Base-by-base conservation (phyloP, 1,140 invertebrate species). In the Bombus confusus region DNA sequence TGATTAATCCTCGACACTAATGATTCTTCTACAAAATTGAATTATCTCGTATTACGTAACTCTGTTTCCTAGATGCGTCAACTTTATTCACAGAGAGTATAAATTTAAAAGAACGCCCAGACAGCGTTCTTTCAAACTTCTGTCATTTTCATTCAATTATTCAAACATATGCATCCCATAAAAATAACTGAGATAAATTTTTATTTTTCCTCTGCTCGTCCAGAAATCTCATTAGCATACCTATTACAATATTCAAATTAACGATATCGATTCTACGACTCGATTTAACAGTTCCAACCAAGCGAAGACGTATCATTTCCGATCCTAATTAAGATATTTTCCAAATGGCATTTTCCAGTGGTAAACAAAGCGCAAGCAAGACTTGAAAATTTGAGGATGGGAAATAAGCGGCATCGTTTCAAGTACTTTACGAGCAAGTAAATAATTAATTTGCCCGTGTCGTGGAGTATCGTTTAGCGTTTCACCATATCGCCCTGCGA, bases 401-500 rank as follows among this genome's bases (percentile, higher is more conserved):
- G 3, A 52, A 39, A 59, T 80, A 39, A 41, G 37, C 18, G 18
- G 52, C n/a, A 13, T 59, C 69, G 12, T 34, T 62, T 25, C 18
- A 8, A 57, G 15, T 25, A 37, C 12, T 83, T 83, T 83, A 77
- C 62, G 62, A 41, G 25, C 15, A 57, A 18, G 13, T 57, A 69
- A 83, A 83, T 62, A 76, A 76, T 76, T 39, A 68, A 83, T 69
- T 76, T 69, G 34, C 6, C 6, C 0, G 18, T 52, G 25, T 18
- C 47, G 25, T 15, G 28, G 18, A n/a, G 18, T 41, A 15, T 41
- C 62, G 22, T 47, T 75, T 41, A 39, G 8, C 47, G 43, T 72
- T 81, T 81, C 31, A 41, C n/a, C 59, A 28, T 62, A 47, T 75
- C 52, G 22, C 6, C n/a, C 37, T 37, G 39, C 15, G 10, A 34